These are phyloP conservation scores for Caiman crocodilus DNA, from an alignment of 2,797 vertebrate species.

Conservation along the genomic window DNA sequence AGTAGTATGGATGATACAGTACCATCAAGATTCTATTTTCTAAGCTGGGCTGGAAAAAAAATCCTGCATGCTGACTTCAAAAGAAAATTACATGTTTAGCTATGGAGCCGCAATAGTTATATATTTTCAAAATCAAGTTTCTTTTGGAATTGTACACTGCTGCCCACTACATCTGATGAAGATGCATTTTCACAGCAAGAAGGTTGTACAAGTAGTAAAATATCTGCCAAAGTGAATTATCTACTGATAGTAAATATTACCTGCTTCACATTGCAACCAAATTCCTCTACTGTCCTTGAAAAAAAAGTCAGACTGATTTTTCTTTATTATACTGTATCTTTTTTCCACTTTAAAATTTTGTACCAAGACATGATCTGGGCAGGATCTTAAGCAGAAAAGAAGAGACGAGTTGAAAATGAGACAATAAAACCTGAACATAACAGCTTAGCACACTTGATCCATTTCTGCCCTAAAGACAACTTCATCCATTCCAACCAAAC, in stretches of 20 bases:
- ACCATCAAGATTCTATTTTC: conserved; percentile 69
- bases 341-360: conserved; percentile 1
- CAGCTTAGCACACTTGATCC: neutral
- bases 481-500: neutral
- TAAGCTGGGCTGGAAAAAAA: conserved; percentile 46
- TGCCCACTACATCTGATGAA: conserved; percentile 10
- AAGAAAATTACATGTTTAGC: conserved; percentile 54
- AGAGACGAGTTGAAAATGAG: conserved; percentile 14
- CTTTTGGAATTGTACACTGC: neutral
- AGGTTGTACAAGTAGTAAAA: conserved; percentile 1
- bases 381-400: conserved; percentile 26
- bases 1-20: conserved; percentile 63
- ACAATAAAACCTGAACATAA: conserved; percentile 28
- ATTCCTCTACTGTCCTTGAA: conserved; percentile 24
- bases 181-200: conserved; percentile 44
- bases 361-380: neutral
- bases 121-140: conserved; percentile 21
- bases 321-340: neutral
- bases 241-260: neutral
- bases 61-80: conserved; percentile 1
- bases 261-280: neutral
- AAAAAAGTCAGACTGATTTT: neutral
- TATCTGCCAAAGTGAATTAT: conserved; percentile 51
- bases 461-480: conserved; percentile 7
- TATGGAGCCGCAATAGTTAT: conserved; percentile 34